phyloP scores from a whole-genome alignment of 2,113 vertebrate species.

The Mormoops blainvillei region DNA sequence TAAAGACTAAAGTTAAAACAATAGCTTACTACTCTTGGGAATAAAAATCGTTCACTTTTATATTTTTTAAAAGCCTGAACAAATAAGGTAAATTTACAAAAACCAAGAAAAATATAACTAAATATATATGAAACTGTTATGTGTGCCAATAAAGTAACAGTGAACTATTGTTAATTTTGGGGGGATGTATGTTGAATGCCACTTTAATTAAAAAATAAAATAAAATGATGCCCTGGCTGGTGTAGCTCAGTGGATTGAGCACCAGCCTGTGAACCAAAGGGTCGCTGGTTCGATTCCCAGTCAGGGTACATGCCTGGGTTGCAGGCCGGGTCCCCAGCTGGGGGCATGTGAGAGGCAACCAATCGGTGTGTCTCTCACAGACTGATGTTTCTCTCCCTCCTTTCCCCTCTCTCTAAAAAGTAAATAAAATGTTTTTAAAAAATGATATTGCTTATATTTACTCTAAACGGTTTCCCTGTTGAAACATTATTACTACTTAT shows the following conservation, averaged over 20 bases:
- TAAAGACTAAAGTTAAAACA: conserved; percentile 10
- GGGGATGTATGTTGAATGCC: neutral
- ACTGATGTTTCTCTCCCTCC: too few relatives aligned
- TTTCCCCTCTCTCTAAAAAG: too few relatives aligned
- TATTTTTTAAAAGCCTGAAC: neutral
- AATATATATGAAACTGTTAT: neutral
- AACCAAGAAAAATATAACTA: neutral
- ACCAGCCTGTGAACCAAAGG: too few relatives aligned
- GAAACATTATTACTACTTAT: neutral
- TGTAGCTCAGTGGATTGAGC: too few relatives aligned
- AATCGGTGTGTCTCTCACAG: too few relatives aligned
- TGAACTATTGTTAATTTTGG: neutral
- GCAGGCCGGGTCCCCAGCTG: too few relatives aligned
- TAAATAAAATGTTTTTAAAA: too few relatives aligned
- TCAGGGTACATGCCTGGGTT: too few relatives aligned
- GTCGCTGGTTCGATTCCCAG: too few relatives aligned
- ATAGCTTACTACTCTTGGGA: neutral
- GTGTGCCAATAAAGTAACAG: neutral
- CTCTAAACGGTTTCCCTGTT: conserved; percentile 15
- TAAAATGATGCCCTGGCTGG: neutral
- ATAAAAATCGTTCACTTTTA: conserved; percentile 25
- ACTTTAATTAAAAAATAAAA: conserved; percentile 40
- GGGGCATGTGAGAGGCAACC: too few relatives aligned
- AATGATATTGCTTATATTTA: neutral
- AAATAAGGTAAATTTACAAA: conserved; percentile 22